phyloP scores from a whole-genome alignment of 2,888 invertebrate species.

The Pristionchus mayeri region DNA sequence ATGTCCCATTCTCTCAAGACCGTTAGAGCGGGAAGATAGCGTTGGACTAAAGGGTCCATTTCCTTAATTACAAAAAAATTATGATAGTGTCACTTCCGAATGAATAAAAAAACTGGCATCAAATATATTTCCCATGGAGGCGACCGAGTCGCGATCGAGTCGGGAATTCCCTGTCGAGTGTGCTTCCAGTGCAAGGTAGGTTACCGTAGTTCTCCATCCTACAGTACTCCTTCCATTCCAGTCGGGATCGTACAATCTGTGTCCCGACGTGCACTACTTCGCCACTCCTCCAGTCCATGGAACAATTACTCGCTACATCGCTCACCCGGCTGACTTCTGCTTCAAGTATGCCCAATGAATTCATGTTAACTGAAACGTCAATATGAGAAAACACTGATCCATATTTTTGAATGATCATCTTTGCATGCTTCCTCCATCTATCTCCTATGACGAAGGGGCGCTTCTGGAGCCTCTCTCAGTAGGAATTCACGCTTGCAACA shows the following conservation, averaged over 20 bases:
- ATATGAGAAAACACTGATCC: too few species aligned
- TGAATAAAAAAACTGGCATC: too few species aligned
- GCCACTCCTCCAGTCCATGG: constrained; percentile 95
- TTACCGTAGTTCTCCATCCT: too few species aligned
- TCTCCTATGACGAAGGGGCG: constrained; percentile 93
- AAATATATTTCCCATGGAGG: constrained; percentile 50
- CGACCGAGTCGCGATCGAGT: constrained; percentile 78
- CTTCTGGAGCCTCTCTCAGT: constrained; percentile 93
- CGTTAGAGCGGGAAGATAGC: too few species aligned
- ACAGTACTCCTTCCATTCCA: constrained; percentile 19
- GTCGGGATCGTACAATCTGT: constrained; percentile 90
- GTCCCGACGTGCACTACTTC: constrained; percentile 89
- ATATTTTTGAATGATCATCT: too few species aligned
- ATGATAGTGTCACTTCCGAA: too few species aligned
- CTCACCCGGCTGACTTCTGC: constrained; percentile 84
- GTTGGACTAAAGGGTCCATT: too few species aligned
- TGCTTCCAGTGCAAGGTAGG: constrained; percentile 87
- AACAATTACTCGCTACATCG: constrained; percentile 88
- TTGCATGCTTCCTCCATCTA: constrained; percentile 88
- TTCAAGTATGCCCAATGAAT: constrained; percentile 79
- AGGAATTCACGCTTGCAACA: constrained; percentile 91
- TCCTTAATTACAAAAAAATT: too few species aligned
- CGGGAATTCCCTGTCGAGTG: constrained; percentile 87
- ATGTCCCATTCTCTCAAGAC: too few species aligned
- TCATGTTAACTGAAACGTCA: too few species aligned